Base-by-base conservation (phyloP, 2,113 vertebrate species). In the Falcunculus frontatus region DNA sequence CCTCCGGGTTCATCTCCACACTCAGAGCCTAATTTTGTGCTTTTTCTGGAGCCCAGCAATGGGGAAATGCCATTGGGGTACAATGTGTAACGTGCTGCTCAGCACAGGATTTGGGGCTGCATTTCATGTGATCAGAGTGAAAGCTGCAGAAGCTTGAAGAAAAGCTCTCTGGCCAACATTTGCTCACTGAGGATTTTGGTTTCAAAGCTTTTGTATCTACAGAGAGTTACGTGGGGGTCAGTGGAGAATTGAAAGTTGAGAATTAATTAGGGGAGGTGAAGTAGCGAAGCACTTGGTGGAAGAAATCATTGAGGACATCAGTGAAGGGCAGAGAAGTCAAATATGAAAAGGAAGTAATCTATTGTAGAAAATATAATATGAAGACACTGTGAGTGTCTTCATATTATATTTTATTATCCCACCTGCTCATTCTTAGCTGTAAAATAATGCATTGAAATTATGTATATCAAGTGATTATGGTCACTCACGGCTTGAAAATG, bases 231-330 rank as follows among this genome's bases (percentile, higher is more conserved):
- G 8, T 81, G 75, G 69, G 72, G 67, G 60, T 69, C 29, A 5
- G 63, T 29, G 49, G 80, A 87, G 92, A 95, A 80, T 69, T 70
- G 75, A 50, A 87, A 90, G 64, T 64, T 57, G 78, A 92, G 63
- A 96, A 95, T 94, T 95, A 96, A 94, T 96, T 96, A 96, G 79
- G 47, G 74, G 46, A 53, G 64, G 29, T 85, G 81, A 73, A 69
- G 41, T 39, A 72, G 50, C 5, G 17, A 85, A 95, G 67, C 59
- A 13, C 41, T 79, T 83, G 84, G 44, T 87, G 57, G 69, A 67
- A 15, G 44, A 93, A 95, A 87, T 91, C 74, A 84, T 70, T 49
- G 57, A 94, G 79, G 77, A 89, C 42, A 49, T 73, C 9, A n/a
- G 27, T 83, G 83, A 96, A 95, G 80, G 92, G 42, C 76, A 96